Evolutionary conservation across 2,797 vertebrate species (phyloP), one percentile per base, ranked within the genome.

Genomic region (Diglossa cyanea): DNA sequence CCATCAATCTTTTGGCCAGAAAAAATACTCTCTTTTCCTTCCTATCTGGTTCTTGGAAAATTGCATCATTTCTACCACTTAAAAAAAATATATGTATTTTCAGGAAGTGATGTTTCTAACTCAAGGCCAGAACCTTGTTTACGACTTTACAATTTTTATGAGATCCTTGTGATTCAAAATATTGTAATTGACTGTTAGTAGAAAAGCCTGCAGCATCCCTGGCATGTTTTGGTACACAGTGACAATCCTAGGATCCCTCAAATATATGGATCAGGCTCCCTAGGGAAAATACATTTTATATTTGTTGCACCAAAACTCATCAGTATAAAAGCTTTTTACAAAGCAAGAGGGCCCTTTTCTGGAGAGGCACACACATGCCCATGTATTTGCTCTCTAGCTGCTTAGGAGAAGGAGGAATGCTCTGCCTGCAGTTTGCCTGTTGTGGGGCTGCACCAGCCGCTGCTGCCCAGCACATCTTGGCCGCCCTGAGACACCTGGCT

Each of bases 11-110:
- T 62, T 54, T 24, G 40, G 26, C 17, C 58, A 62, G 73, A 60
- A 71, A 80, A 92, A n/a, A 72, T 70, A 37, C 23, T 23, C 48
- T 88, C 42, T 86, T 78, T 94, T 94, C 80, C 84, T 95, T 95
- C 70, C 85, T 68, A 0, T 72, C 62, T 73, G 44, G 33, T 94
- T 94, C 67, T 86, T 79, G 83, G 71, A 94, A 92, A 85, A 87
- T 63, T 73, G 25, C 28, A 24, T 88, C 62, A 72, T 45, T 31
- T 26, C 55, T 66, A 25, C 14, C 0, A 0, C 55, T 91, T 4
- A 39, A 3, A 55, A 63, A 51, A 39, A 21, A 62, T 35, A 39
- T 12, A 39, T 37, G 21, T 61, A 33, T 45, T 74, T 77, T 88
- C 40, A 67, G 75, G 76, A 96, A 83, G 8, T n/a, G 39, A 47